Evolutionary conservation across 2,888 invertebrate genomes (phyloP).

Genomic region (Limnephilus lunatus): DNA sequence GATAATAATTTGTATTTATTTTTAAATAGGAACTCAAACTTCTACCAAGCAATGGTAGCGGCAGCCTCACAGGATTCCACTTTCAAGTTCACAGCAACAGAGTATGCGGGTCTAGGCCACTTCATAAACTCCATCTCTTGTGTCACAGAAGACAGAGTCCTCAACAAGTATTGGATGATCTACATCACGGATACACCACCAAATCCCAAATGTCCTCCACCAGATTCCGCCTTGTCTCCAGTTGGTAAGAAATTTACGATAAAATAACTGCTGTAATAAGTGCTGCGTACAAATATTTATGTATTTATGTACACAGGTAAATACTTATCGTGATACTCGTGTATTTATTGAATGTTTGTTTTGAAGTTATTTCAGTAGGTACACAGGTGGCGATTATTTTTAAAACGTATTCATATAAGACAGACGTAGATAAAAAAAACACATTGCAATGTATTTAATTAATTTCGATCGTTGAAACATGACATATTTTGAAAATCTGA

Average conservation of each 20-base stretch:
- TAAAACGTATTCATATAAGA: neutral
- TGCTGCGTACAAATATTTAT: neutral
- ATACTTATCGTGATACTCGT: neutral
- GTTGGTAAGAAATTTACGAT: constrained; percentile 32
- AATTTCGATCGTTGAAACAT: too few species aligned
- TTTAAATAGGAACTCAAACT: constrained; percentile 3
- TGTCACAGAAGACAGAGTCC: neutral
- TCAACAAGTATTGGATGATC: constrained; percentile 39
- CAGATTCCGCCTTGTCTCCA: neutral
- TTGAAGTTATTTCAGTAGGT: neutral
- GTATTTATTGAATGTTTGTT: neutral
- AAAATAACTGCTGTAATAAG: neutral
- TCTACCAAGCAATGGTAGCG: constrained; percentile 39
- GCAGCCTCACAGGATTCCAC: neutral
- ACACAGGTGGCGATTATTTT: neutral
- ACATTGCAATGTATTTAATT: too few species aligned
- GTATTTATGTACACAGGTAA: neutral
- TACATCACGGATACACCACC: constrained; percentile 4
- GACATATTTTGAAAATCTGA: too few species aligned
- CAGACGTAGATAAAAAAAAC: too few species aligned
- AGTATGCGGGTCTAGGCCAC: neutral
- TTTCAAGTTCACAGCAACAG: constrained; percentile 36
- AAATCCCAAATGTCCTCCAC: neutral
- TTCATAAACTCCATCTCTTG: constrained; percentile 7
- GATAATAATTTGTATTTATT: too few species aligned